Evolutionary conservation across 2,888 invertebrate species (phyloP), one percentile per base, ranked within the genome.

Genomic region (Schizotus pectinicornis): DNA sequence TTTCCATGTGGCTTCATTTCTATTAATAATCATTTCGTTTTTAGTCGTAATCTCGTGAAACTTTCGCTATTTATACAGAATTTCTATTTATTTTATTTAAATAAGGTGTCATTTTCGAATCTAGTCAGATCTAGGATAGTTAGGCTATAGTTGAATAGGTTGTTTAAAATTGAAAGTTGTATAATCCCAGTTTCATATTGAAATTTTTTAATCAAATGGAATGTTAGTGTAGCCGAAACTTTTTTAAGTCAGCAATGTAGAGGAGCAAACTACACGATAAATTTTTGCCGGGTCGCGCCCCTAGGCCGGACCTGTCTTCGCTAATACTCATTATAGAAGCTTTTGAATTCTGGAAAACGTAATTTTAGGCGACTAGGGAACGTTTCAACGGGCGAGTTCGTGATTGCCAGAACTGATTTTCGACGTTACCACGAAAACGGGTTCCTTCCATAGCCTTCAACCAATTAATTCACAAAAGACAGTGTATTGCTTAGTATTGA

Each of bases 131-230:
- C 0, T 22, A 52, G 35, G 13, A 46, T 39, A 49, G 22, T 22
- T 22, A 22, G 32, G 30, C 13, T 11, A 7, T 38, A 38, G 11
- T 13, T 31, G 14, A 11, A 11, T 30, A 42, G 30, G n/a, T 39
- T 42, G 32, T 35, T 41, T 41, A 41, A 30, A 9, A 3, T 31
- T 42, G 30, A 39, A 0, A 42, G 32, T 14, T 3, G 12, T 42
- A 42, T 30, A 42, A 42, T 42, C 32, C 32, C 31, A 32, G 32
- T 56, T 56, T 56, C 48, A 50, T 49, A 56, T 56, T 51, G 47
- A 51, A 51, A 56, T 56, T 56, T 57, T 57, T 12, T 42, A 42
- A 42, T 52, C 42, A 52, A 55, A 33, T 56, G 57, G 57, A 52
- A 38, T 57, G 57, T 57, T 57, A 52, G 52, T 33, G 49, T 57